Evolutionary conservation across 2,888 invertebrate genomes (phyloP).

Genomic region (Geotrupes spiniger): DNA sequence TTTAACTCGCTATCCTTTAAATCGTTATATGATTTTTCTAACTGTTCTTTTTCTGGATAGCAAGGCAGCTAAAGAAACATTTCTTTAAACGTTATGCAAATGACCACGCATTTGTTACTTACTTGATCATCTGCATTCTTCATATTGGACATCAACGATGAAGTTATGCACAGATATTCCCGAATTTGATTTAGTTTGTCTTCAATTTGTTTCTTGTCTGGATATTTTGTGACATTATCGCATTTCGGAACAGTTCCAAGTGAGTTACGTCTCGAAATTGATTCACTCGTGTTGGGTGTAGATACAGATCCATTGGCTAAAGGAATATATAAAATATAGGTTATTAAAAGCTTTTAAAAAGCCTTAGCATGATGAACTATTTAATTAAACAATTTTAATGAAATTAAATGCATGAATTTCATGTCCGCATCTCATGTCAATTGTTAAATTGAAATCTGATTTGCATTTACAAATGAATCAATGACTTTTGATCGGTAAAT

Average conservation of each 20-base stretch:
- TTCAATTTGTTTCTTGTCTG: constrained; percentile 67
- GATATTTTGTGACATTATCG: constrained; percentile 53
- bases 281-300: constrained; percentile 41
- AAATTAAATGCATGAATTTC: no score
- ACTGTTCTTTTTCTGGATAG: constrained; percentile 54
- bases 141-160: constrained; percentile 67
- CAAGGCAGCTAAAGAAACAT: constrained; percentile 25
- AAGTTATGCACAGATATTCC: constrained; percentile 70
- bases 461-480: no score
- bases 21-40: constrained; percentile 65
- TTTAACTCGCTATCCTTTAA: constrained; percentile 69
- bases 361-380: no score
- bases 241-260: constrained; percentile 44
- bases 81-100: constrained; percentile 2
- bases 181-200: constrained; percentile 67
- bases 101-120: constrained; percentile 34
- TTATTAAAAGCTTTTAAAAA: constrained; percentile 1
- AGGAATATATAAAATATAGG: constrained; percentile 11
- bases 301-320: constrained; percentile 38
- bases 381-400: no score
- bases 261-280: constrained; percentile 45
- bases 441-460: no score
- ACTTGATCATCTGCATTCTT: constrained; percentile 67
- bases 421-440: no score
- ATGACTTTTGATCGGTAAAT: no score